phyloP scores from a whole-genome alignment of 2,797 vertebrate species.

The Scyliorhinus canicula region DNA sequence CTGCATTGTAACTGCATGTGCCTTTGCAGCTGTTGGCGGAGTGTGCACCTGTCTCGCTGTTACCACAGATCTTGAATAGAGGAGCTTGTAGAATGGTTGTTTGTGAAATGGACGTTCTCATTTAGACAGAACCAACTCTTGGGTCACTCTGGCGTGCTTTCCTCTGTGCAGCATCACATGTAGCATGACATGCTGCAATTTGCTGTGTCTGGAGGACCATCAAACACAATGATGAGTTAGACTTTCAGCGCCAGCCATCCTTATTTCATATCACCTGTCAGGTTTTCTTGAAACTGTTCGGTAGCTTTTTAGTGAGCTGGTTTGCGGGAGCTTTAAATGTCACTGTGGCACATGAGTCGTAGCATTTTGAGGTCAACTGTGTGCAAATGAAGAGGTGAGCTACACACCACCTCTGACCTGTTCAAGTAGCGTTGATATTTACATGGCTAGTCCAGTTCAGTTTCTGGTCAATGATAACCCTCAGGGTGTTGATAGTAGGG shows the following conservation, averaged over 20 bases:
- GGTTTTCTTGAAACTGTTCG: neutral
- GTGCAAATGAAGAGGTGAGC: no score
- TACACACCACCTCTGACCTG: no score
- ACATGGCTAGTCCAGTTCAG: no score
- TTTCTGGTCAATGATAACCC: no score
- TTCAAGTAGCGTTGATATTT: no score
- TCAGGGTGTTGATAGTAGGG: no score
- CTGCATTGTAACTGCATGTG: neutral
- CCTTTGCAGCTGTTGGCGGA: neutral
- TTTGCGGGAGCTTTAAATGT: neutral
- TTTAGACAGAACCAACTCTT: neutral
- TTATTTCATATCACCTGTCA: neutral
- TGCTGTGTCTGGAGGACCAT: neutral
- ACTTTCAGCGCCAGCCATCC: neutral
- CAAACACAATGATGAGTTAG: neutral
- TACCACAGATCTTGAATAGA: neutral
- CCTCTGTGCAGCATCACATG: neutral
- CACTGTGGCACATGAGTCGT: neutral
- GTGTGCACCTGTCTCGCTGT: neutral
- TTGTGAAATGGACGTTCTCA: neutral
- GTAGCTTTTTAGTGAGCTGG: neutral
- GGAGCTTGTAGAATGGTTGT: neutral
- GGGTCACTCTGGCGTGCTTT: neutral
- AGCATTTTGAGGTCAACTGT: neutral
- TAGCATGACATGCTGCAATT: neutral